Base-by-base conservation (phyloP, 2,113 vertebrate species). In the Dunckerocampus dactyliophorus region DNA sequence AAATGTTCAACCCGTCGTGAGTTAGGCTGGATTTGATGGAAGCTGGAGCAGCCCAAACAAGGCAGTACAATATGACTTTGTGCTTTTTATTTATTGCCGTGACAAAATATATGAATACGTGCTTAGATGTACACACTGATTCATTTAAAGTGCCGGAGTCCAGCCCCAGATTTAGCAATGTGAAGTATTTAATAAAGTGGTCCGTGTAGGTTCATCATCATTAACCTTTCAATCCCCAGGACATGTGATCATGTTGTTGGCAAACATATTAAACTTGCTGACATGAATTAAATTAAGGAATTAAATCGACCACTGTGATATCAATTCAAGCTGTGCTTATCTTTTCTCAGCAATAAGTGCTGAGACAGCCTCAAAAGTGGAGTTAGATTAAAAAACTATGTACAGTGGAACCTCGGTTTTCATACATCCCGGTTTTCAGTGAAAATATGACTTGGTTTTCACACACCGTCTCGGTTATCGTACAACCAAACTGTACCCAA, bases 91-190 rank as follows among this genome's bases (percentile, higher is more conserved):
- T 56, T 14, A 39, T 64, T 48, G 47, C 20, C 9, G 54, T 48
- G 20, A 72, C 42, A 51, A 19, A 42, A 65, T 57, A 31, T 37
- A 20, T 46, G 39, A 66, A 75, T 62, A 68, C 67, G 67, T 31
- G 63, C 60, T 77, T 67, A 46, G 62, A 67, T 75, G 79, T 71
- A 75, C 64, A 67, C 42, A 61, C 69, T 49, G 24, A 76, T 83
- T 81, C 57, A 76, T 79, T 79, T 71, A 78, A 73, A 76, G 59
- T 66, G 53, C 67, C 59, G 73, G 82, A 83, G 83, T 71, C 87
- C 88, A 62, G 87, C 85, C 81, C 85, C 78, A 71, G 65, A 48
- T 20, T 47, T 62, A 68, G 31, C 37, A 52, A 39, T 65, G 48
- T 50, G 20, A 68, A 63, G 62, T 51, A 46, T 34, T 31, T 67